These are phyloP conservation scores for Eulemur macaco DNA, from an alignment of 2,113 vertebrate species.

Conservation along the genomic window DNA sequence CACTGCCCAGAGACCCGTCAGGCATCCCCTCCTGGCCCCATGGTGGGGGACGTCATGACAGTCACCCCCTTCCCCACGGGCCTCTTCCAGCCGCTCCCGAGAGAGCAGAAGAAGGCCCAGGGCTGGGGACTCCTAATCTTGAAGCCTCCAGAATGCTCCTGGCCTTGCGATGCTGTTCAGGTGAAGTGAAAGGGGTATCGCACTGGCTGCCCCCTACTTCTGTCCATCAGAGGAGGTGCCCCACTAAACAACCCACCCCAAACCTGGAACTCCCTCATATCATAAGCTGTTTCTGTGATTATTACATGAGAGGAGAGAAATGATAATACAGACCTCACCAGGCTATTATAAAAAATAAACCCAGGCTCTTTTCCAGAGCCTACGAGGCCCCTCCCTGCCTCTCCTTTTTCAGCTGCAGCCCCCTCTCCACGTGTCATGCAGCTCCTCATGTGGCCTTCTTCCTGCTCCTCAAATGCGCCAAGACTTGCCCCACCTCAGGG, in stretches of 20 bases:
- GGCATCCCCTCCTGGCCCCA: rapidly evolving
- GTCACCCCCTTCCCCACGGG: background rate
- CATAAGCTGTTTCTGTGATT: background rate
- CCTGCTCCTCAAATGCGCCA: background rate
- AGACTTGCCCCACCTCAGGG: rapidly evolving
- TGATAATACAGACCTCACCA: background rate
- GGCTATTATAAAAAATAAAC: background rate
- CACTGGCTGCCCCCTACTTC: background rate
- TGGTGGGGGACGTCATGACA: rapidly evolving
- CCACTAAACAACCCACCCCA: background rate
- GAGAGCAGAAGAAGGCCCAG: background rate
- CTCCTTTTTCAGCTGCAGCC: background rate
- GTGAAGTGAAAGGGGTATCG: rapidly evolving
- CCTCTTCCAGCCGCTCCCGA: background rate
- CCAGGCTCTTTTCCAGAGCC: background rate
- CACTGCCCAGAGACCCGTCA: background rate
- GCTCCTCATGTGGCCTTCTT: background rate
- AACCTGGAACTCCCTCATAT: too few relatives aligned
- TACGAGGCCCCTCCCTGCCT: background rate
- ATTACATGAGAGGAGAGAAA: background rate
- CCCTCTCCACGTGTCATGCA: rapidly evolving
- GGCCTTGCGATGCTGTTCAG: background rate
- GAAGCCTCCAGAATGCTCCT: background rate
- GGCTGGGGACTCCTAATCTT: background rate
- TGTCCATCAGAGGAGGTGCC: background rate